phyloP scores from a whole-genome alignment of 2,797 vertebrate genomes.

The Pogoniulus pusillus region DNA sequence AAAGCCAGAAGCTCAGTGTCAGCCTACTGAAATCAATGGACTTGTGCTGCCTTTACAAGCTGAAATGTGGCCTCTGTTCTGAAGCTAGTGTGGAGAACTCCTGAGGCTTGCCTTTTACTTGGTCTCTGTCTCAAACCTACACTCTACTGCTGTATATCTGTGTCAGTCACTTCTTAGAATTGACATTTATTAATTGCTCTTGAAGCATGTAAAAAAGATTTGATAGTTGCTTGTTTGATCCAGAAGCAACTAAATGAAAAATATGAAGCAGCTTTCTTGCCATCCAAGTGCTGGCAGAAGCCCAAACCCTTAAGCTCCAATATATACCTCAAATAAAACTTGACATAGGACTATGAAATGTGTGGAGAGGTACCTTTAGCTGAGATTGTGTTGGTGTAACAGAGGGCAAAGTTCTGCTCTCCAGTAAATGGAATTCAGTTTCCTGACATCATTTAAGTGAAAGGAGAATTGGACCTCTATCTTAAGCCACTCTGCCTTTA shows the following conservation, averaged over 20 bases:
- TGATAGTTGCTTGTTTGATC: constrained; percentile 3
- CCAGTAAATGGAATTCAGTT: constrained; percentile 11
- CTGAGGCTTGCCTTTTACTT: constrained; percentile 39
- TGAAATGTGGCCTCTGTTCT: neutral
- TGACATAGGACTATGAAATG: neutral
- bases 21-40: neutral
- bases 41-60: neutral
- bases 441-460: neutral
- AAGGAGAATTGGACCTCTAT: neutral
- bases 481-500: neutral
- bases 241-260: constrained; percentile 13
- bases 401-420: neutral
- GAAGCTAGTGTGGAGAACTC: constrained; percentile 8
- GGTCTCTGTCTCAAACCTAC: constrained; percentile 25
- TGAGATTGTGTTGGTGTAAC: neutral
- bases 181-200: constrained; percentile 15
- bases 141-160: neutral
- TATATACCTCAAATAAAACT: constrained; percentile 20
- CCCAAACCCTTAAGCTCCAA: neutral
- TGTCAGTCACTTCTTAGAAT: constrained; percentile 44
- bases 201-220: neutral
- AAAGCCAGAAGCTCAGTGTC: neutral
- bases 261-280: constrained; percentile 5
- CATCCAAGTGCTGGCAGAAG: neutral
- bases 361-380: neutral